Base-by-base conservation (phyloP, 2,888 invertebrate genomes). In the Glyphotaelius pellucidus region DNA sequence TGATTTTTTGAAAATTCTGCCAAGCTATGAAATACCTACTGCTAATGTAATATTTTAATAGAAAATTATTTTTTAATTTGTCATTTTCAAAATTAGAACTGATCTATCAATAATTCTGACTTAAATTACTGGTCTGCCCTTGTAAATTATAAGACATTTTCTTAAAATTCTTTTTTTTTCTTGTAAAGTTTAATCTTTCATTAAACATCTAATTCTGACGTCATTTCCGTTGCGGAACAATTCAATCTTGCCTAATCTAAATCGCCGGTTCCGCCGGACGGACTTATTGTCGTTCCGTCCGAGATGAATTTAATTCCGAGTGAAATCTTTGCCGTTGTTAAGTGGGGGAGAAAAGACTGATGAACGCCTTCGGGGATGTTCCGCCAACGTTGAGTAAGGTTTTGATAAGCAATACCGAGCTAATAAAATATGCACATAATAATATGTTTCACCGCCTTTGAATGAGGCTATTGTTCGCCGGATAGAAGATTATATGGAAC, bases 241-340 rank as follows among this genome's bases (percentile, higher is more conserved):
- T 67, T 67, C 25, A 67, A 67, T 67, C 67, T 67, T n/a, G 25
- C 67, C 67, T 25, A n/a, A 67, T 67, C 67, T n/a, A 67, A 67
- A 67, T n/a, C 67, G 25, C 67, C 7, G 67, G 67, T 67, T 67
- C 7, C 7, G 25, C 67, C 67, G 67, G 25, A 67, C 67, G 67
- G 67, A 25, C 25, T 67, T 67, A 67, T 67, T 67, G 67, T n/a
- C 67, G 67, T 67, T 67, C 67, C 25, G 83, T 32, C 35, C 35
- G 83, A 83, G 83, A 83, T 83, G 83, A 83, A 83, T 83, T 83
- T 15, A 83, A 83, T 83, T 83, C 83, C 32, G 14, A 83, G 83
- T 38, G 83, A 83, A 83, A 83, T 35, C 83, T 32, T 83, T 35
- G 38, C 35, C 32, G 83, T 83, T 83, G 35, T 83, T 25, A 83